phyloP scores from a whole-genome alignment of 2,888 invertebrate genomes.

The Conchocele bisecta region DNA sequence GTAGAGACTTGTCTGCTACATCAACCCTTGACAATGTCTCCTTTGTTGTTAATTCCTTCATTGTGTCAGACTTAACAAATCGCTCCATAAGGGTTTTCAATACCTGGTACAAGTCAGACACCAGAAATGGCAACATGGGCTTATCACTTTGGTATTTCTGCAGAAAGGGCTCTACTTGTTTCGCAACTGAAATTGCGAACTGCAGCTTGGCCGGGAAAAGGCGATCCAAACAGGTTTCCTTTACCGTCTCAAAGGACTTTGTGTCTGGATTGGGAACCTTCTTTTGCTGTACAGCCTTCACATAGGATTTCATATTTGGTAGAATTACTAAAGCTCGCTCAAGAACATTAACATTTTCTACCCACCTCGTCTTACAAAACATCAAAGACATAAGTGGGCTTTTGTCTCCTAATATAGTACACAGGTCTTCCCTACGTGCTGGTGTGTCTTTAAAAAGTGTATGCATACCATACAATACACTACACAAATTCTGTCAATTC shows the following conservation, averaged over 20 bases:
- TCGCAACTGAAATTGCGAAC: slow-evolving; percentile 21
- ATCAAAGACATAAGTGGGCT: slow-evolving; percentile 5
- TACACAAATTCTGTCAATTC: slow-evolving; percentile 44
- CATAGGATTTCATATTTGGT: background rate
- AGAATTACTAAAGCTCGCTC: slow-evolving; percentile 25
- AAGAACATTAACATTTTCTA: slow-evolving; percentile 29
- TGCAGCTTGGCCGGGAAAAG: slow-evolving; percentile 6
- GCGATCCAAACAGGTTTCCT: background rate
- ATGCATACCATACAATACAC: slow-evolving; percentile 2
- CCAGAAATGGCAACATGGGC: slow-evolving; percentile 39
- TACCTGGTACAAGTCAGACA: slow-evolving; percentile 17
- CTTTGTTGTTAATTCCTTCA: slow-evolving; percentile 1
- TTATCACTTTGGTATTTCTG: slow-evolving; percentile 31
- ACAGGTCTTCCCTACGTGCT: slow-evolving; percentile 25
- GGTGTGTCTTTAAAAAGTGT: slow-evolving; percentile 21
- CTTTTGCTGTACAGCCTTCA: background rate
- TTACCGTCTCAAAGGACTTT: slow-evolving; percentile 7
- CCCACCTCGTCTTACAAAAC: slow-evolving; percentile 31
- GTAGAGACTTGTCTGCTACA: slow-evolving; percentile 12
- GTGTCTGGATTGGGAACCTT: slow-evolving; percentile 9
- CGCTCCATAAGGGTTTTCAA: slow-evolving; percentile 15
- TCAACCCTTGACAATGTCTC: slow-evolving; percentile 14
- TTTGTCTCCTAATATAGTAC: slow-evolving; percentile 9
- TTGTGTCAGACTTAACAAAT: slow-evolving; percentile 5
- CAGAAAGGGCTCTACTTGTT: slow-evolving; percentile 19